Evolutionary conservation across 2,888 invertebrate species (phyloP).

Genomic region (Acheta domesticus): DNA sequence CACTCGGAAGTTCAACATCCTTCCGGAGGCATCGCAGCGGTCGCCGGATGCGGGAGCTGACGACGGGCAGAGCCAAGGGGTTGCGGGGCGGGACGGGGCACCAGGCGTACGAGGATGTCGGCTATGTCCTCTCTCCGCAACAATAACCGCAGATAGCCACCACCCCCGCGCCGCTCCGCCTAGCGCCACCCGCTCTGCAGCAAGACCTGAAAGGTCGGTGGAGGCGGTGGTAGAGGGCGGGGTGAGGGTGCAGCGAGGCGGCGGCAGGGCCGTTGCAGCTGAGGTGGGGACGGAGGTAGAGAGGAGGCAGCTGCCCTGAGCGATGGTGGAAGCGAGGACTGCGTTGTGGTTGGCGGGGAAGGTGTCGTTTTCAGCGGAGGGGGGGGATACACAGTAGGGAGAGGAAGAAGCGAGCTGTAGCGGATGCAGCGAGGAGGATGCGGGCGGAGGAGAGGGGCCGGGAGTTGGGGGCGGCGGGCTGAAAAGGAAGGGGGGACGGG

Average conservation of each 20-base stretch:
- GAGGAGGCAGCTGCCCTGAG: not conserved
- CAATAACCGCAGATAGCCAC: conserved; percentile 18
- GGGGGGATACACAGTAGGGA: not conserved
- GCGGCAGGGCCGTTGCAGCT: not conserved
- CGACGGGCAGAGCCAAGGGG: not conserved
- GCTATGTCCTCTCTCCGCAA: not conserved
- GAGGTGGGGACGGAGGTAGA: not conserved
- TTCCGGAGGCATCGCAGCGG: not conserved
- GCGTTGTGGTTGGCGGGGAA: not conserved
- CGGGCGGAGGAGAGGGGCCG: not conserved
- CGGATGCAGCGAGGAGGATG: conserved; percentile 19
- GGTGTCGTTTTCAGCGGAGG: not conserved
- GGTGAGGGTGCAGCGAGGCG: conserved; percentile 4
- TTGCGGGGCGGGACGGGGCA: not conserved
- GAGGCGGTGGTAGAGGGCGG: not conserved
- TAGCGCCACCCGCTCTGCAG: not conserved
- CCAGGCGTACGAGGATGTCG: not conserved
- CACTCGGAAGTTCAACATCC: conserved; percentile 10
- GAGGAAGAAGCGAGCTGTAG: not conserved
- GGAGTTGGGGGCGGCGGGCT: not conserved
- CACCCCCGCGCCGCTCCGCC: not conserved
- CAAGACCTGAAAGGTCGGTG: not conserved
- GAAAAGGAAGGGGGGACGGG: conserved; percentile 5
- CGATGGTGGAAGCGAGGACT: conserved; percentile 19
- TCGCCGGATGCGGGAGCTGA: not conserved